A percentile compares a stretch with the other conserved stretches of the same genome.
These are phyloP conservation scores for Coregonus clupeaformis DNA, from an alignment of 2,113 vertebrate genomes.

Conservation along the genomic window DNA sequence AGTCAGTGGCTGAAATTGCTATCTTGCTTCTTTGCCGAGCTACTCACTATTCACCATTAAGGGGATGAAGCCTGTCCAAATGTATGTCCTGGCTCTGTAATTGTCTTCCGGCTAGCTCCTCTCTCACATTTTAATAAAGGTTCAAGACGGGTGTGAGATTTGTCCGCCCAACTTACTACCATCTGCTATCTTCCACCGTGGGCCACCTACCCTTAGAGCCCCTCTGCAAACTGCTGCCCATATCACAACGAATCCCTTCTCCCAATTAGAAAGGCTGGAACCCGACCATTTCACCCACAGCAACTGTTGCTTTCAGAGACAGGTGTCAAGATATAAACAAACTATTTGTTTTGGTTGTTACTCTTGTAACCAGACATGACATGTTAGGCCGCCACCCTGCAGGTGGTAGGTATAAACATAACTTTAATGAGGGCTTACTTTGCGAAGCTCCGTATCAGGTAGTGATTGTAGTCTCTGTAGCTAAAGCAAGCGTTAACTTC, in stretches of 20 bases:
- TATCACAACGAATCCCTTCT: not conserved
- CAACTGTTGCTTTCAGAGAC: not conserved
- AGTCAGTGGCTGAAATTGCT: not conserved
- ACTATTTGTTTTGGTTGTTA: too few species aligned
- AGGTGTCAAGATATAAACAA: too few species aligned
- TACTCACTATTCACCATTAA: not conserved
- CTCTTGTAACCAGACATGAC: too few species aligned
- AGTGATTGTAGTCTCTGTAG: not conserved
- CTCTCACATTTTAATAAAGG: not conserved
- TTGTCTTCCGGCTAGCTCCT: not conserved
- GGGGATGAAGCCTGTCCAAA: not conserved
- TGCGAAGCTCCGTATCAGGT: not conserved
- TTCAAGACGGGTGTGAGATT: not conserved
- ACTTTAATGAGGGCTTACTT: not conserved
- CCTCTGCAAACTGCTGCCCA: not conserved
- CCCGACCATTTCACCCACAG: too few species aligned
- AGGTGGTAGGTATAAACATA: conserved; percentile 1
- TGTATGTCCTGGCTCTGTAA: not conserved
- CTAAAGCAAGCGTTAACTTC: not conserved
- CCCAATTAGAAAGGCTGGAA: too few species aligned
- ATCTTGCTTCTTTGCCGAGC: not conserved
- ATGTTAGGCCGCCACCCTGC: too few species aligned
- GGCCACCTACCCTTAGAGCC: not conserved
- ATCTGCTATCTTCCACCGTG: not conserved
- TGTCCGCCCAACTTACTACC: not conserved